Conservation (phyloP, 2,888 invertebrate genomes). For the Stramonita haemastoma region DNA sequence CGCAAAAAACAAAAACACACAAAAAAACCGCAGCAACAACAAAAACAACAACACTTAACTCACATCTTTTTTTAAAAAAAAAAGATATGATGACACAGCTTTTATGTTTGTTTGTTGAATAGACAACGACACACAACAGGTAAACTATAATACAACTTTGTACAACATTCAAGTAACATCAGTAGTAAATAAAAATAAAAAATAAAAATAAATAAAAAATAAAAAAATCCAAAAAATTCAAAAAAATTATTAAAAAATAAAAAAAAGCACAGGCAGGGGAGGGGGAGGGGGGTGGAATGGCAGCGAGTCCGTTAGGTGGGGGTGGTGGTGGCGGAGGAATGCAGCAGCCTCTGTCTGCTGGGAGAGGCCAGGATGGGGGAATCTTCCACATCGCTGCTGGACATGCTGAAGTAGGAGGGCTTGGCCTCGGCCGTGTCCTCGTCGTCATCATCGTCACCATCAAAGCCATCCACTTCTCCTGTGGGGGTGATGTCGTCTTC, state of each 20-base stretch:
- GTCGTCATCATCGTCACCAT: neutral
- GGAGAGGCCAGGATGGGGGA: constrained; percentile 42
- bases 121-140: no score
- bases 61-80: neutral
- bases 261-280: no score
- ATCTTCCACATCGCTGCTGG: constrained; percentile 43
- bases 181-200: no score
- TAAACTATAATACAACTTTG: neutral
- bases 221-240: no score
- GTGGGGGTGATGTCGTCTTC: constrained; percentile 56
- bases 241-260: no score
- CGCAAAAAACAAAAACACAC: neutral
- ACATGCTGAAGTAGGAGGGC: constrained; percentile 46
- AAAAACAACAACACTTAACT: neutral
- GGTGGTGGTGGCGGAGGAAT: neutral
- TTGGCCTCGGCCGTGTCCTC: constrained; percentile 14
- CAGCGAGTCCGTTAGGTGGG: constrained; percentile 21
- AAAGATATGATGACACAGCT: neutral
- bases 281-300: neutral
- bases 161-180: neutral
- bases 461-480: constrained; percentile 43
- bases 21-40: neutral
- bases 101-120: no score
- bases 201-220: no score
- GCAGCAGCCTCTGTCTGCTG: constrained; percentile 9